phyloP scores from a whole-genome alignment of 2,888 invertebrate species.

The Parthenolecanium corni region DNA sequence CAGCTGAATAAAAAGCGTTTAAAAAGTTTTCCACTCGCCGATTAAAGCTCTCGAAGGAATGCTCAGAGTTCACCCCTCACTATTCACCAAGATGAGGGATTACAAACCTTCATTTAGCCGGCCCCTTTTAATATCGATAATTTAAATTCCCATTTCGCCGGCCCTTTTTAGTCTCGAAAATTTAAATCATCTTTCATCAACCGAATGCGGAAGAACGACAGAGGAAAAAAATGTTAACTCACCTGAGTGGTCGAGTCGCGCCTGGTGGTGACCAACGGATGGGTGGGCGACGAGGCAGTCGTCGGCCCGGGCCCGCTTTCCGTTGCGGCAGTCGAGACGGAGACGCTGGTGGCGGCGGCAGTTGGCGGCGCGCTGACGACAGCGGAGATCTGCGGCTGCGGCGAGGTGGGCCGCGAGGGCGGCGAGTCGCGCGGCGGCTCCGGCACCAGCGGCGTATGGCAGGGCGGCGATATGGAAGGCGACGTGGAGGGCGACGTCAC shows the following conservation, averaged over 20 bases:
- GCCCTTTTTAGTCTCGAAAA: too few species aligned
- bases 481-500: slow-evolving; percentile 76
- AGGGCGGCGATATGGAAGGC: slow-evolving; percentile 42
- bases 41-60: too few species aligned
- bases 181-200: too few species aligned
- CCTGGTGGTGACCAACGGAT: slow-evolving; percentile 45
- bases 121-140: too few species aligned
- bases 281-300: slow-evolving; percentile 30
- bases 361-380: slow-evolving; percentile 37
- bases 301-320: slow-evolving; percentile 9
- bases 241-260: slow-evolving; percentile 80
- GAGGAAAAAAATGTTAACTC: slow-evolving; percentile 34
- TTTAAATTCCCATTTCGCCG: too few species aligned
- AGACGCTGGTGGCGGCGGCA: slow-evolving; percentile 32
- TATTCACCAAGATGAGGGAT: too few species aligned
- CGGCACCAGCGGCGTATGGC: slow-evolving; percentile 23
- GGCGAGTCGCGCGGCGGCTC: slow-evolving; percentile 28
- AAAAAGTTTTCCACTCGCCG: too few species aligned
- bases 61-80: too few species aligned
- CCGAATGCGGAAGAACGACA: not conserved
- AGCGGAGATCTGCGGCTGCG: slow-evolving; percentile 27
- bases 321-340: slow-evolving; percentile 29
- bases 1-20: too few species aligned
- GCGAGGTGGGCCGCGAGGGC: slow-evolving; percentile 25
- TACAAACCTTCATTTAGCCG: too few species aligned